Base-by-base conservation (phyloP, 2,113 vertebrate species). In the Microcebus murinus region DNA sequence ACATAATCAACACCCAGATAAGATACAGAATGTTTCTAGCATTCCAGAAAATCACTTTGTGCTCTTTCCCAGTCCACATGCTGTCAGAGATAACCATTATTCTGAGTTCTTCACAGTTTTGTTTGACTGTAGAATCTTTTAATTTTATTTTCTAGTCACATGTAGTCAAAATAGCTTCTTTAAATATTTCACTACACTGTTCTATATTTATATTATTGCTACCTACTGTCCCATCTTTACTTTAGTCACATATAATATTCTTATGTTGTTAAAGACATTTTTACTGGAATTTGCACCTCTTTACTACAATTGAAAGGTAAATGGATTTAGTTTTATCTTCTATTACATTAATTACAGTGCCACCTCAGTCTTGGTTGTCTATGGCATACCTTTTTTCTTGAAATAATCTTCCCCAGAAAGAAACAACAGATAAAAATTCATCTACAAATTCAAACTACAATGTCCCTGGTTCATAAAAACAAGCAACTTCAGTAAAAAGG, bases 351-450 rank as follows among this genome's bases (percentile, higher is more conserved):
- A 94, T 81, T 87, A 95, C 23, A 93, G 7, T 96, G 90, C 23
- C 55, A 67, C 89, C 14, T 85, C 50, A 94, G 20, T 87, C 42
- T 73, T 23, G 25, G 42, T 31, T 90, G 31, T 74, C 50, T 65
- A 65, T 9, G 10, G 12, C 18, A 80, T 34, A 65, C 2, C 70
- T 87, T 70, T 27, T 81, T 63, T 27, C 15, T 57, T 87, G 36
- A 96, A 25, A 95, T 96, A 55, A 77, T n/a, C 21, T 96, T 94
- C 31, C 76, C 63, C 87, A 96, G 50, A 80, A 29, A 84, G 52
- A 25, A 96, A 65, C 21, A 96, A 79, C 0, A 85, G n/a, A 84
- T 88, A 84, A 91, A 84, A 84, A 90, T 50, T 13, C 17, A 86
- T 29, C 23, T 8, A 96, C 70, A 89, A 93, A 94, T 93, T 93